Evolutionary conservation across 1,140 invertebrate species (phyloP), one percentile per base, ranked within the genome.

Genomic region (Pissodes strobi): DNA sequence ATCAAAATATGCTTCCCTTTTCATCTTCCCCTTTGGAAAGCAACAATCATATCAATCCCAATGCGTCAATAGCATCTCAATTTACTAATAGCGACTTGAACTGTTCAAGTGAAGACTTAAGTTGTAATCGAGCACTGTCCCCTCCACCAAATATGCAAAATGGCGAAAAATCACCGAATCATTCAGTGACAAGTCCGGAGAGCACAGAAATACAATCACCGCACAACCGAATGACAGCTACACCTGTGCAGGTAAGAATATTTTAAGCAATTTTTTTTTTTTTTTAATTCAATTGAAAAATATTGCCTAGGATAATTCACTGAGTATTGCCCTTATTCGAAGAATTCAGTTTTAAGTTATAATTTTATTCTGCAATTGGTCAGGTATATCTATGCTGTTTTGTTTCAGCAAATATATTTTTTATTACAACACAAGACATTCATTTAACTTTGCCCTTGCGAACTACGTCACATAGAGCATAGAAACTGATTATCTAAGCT

Each of bases 1-100:
- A 77, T 49, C 70, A 73, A 25, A 66, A 66, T 43, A 68, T 71
- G 39, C 77, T 82, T 59, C 84, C 81, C 57, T 90, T 90, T 76
- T 87, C 86, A 1, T 86, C 88, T 0, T 89, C 89, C 22, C 81
- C 93, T 58, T 87, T 89, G 53, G 90, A 89, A 43, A 53, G 48
- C 19, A 61, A 66, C 18, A 56, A 61, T 22, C 43, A 89, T 74
- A 87, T 90, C 80, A 85, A 88, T 68, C 84, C 86, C 86, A 55
- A 86, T 87, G 72, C 87, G 81, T 71, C 86, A 5, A 86, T 82
- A 80, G 81, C 82, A 78, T 81, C 83, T 72, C 80, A 83, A 72
- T 81, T 79, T 74, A 82, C 81, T 68, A 81, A 73, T 75, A 83
- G 79, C 74, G 82, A 80, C 61, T 74, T 76, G 66, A 83, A 71